Conservation (phyloP, 2,113 vertebrate species). For the Serranochromis macrocephalus region DNA sequence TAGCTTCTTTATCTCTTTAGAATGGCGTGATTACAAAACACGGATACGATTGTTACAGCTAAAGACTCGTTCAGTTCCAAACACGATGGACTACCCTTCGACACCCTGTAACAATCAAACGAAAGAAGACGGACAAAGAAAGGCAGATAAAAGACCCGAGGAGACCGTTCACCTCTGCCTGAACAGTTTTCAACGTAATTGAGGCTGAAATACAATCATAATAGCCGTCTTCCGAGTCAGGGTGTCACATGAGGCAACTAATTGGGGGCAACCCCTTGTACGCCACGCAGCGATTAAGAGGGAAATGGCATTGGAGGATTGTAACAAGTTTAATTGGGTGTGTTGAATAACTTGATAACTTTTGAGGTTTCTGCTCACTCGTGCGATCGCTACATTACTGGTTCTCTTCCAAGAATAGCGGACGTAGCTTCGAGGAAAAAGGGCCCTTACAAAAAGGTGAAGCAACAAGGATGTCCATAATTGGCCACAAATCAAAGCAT, state of each 20-base stretch:
- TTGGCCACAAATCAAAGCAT: slow-evolving; percentile 36
- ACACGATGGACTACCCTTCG: background rate
- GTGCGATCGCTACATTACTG: slow-evolving; percentile 4
- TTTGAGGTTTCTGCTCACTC: slow-evolving; percentile 7
- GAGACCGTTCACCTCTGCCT: background rate
- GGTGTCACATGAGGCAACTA: slow-evolving; percentile 43
- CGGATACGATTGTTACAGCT: background rate
- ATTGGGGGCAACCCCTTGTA: slow-evolving; percentile 46
- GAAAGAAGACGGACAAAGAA: background rate
- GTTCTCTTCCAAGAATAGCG: background rate
- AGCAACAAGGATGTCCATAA: slow-evolving; percentile 18
- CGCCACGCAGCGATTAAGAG: slow-evolving; percentile 18
- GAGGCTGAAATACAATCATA: slow-evolving; percentile 40
- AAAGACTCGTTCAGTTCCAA: background rate
- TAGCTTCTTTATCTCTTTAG: background rate
- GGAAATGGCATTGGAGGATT: slow-evolving; percentile 13
- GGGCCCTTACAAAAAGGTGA: background rate
- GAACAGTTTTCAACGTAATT: slow-evolving; percentile 32
- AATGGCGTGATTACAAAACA: background rate
- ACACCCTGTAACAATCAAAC: background rate
- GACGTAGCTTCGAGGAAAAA: background rate
- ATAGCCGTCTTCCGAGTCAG: slow-evolving; percentile 9
- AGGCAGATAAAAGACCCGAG: background rate
- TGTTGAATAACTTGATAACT: slow-evolving; percentile 35
- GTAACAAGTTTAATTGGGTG: slow-evolving; percentile 41